phyloP scores from a whole-genome alignment of 2,888 invertebrate species.

The Drosophila putrida region DNA sequence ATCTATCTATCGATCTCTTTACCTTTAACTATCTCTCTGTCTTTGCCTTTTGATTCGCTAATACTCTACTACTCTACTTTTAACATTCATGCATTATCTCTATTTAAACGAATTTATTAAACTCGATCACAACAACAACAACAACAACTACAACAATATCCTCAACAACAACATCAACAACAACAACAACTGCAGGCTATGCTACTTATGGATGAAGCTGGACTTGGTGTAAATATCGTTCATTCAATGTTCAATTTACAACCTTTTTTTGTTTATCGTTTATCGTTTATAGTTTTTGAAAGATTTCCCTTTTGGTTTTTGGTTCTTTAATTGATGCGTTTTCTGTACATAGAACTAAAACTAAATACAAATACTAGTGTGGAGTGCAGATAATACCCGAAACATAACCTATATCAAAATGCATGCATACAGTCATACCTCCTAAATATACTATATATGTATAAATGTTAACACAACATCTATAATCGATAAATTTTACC shows the following conservation, averaged over 20 bases:
- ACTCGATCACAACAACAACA: slow-evolving; percentile 59
- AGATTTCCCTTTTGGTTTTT: slow-evolving; percentile 10
- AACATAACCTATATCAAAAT: slow-evolving; percentile 8
- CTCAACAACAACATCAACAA: slow-evolving; percentile 44
- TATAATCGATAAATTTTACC: slow-evolving; percentile 7
- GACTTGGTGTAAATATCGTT: slow-evolving; percentile 94
- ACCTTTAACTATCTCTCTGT: slow-evolving; percentile 41
- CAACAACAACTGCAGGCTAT: slow-evolving; percentile 89
- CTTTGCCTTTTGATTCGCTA: slow-evolving; percentile 48
- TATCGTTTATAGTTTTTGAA: slow-evolving; percentile 1
- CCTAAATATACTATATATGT: slow-evolving; percentile 19
- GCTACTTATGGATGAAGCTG: slow-evolving; percentile 96
- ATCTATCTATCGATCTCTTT: slow-evolving; percentile 31
- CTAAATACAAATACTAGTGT: slow-evolving; percentile 17
- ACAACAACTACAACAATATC: slow-evolving; percentile 33
- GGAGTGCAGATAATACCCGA: slow-evolving; percentile 31
- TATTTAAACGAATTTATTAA: slow-evolving; percentile 68
- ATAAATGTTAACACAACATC: slow-evolving; percentile 2
- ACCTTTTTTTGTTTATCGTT: slow-evolving; percentile 38
- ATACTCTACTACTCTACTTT: slow-evolving; percentile 54
- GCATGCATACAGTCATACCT: slow-evolving; percentile 65
- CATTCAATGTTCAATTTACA: slow-evolving; percentile 60
- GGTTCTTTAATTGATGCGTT: slow-evolving; percentile 26
- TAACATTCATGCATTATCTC: slow-evolving; percentile 70
- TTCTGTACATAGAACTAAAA: slow-evolving; percentile 43